Percentiles rank a stretch among this genome's conserved stretches.
These are phyloP conservation scores for Xestia ashworthii DNA, from an alignment of 2,888 invertebrate genomes.

Conservation along the genomic window DNA sequence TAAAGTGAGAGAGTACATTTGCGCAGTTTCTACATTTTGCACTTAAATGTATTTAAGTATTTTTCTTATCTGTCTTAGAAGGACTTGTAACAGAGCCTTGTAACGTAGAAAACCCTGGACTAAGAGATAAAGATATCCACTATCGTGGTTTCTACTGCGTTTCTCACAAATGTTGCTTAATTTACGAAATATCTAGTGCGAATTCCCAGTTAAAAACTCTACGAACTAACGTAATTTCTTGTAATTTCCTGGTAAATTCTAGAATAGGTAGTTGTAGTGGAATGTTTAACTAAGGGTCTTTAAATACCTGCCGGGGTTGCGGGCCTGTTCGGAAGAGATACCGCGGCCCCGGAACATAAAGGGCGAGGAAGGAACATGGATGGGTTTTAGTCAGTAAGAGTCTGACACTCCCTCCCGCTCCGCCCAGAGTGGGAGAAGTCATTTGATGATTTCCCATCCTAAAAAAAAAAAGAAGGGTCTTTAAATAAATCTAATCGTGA, in stretches of 20 bases:
- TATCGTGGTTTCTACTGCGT: not conserved
- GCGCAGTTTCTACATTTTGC: not conserved
- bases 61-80: not conserved
- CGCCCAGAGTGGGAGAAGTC: no score
- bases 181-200: conserved; percentile 37
- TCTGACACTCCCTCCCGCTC: no score
- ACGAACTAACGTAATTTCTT: conserved; percentile 23
- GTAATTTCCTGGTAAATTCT: conserved; percentile 38
- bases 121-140: conserved; percentile 13
- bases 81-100: not conserved
- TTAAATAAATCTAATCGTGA: conserved; percentile 41
- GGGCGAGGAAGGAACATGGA: no score
- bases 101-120: conserved; percentile 6
- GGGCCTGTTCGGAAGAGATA: no score
- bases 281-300: conserved; percentile 35
- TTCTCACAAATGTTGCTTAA: conserved; percentile 21
- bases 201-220: conserved; percentile 29
- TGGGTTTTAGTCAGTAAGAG: no score
- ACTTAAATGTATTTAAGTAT: not conserved
- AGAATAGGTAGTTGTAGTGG: not conserved
- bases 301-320: no score
- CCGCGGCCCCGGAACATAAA: no score
- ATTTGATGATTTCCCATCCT: no score
- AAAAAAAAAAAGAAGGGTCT: no score
- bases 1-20: not conserved